Conservation (phyloP, 23 tunicate genomes). For the Corella eumyota region DNA sequence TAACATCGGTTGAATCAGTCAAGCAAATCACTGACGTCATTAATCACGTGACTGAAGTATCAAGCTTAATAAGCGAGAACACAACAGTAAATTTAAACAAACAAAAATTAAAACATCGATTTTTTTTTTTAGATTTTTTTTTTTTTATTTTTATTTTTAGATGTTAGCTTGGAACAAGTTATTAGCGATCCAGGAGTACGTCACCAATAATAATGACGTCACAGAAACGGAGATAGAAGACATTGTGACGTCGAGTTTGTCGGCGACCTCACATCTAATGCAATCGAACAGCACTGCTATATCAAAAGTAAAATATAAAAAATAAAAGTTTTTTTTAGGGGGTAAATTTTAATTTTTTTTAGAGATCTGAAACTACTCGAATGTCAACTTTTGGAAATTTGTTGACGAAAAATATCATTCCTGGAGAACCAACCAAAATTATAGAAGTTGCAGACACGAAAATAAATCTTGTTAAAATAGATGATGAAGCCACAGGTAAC, state of each 20-base stretch:
- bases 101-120: no score
- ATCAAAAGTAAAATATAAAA: neutral
- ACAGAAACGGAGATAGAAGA: neutral
- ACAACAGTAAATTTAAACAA: no score
- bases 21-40: conserved; percentile 5
- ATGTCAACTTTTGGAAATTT: conserved; percentile 1
- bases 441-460: neutral
- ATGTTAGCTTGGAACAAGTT: neutral
- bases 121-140: neutral
- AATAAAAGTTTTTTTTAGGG: no score
- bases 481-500: no score
- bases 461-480: neutral
- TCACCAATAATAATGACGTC: neutral
- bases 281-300: neutral
- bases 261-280: neutral
- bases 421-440: neutral
- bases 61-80: neutral
- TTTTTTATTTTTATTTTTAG: neutral
- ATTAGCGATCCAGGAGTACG: neutral
- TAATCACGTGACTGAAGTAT: neutral
- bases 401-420: conserved; percentile 1
- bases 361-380: conserved; percentile 1
- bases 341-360: no score
- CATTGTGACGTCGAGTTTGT: neutral
- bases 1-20: neutral